phyloP scores from a whole-genome alignment of 2,888 invertebrate genomes.

The Lepidochitona cinerea region DNA sequence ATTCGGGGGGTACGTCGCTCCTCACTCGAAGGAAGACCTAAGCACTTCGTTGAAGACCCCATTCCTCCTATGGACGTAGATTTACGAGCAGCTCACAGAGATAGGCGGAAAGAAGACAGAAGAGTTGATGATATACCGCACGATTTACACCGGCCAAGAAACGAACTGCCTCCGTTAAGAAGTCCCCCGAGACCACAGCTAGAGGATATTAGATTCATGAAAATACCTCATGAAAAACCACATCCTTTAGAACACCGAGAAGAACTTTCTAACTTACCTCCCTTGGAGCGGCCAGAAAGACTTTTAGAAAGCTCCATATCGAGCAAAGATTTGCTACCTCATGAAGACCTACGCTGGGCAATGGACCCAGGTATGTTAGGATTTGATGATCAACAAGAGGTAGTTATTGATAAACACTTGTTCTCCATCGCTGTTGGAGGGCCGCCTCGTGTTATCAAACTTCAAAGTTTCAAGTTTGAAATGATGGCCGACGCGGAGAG shows the following conservation, averaged over 20 bases:
- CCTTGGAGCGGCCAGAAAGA: too few relatives aligned
- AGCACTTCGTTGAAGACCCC: neutral
- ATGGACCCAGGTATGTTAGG: constrained; percentile 44
- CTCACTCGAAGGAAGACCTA: neutral
- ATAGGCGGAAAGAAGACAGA: neutral
- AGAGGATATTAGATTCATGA: too few relatives aligned
- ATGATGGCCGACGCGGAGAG: constrained; percentile 51
- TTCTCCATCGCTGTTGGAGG: constrained; percentile 56
- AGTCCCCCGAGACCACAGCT: too few relatives aligned
- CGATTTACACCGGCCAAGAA: neutral
- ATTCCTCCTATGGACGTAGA: neutral
- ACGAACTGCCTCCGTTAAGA: too few relatives aligned
- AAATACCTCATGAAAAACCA: too few relatives aligned
- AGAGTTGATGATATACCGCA: neutral
- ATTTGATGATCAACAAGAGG: constrained; percentile 52
- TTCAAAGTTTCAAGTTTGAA: constrained; percentile 33
- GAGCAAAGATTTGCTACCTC: constrained; percentile 4
- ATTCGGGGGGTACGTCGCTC: neutral
- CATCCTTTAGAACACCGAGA: too few relatives aligned
- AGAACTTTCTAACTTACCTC: too few relatives aligned
- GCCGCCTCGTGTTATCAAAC: constrained; percentile 32
- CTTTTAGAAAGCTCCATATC: constrained; percentile 1
- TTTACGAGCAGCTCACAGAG: neutral
- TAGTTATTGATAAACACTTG: constrained; percentile 60
- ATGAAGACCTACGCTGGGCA: constrained; percentile 50